Conservation (phyloP, 2,113 vertebrate genomes). For the Willisornis vidua region DNA sequence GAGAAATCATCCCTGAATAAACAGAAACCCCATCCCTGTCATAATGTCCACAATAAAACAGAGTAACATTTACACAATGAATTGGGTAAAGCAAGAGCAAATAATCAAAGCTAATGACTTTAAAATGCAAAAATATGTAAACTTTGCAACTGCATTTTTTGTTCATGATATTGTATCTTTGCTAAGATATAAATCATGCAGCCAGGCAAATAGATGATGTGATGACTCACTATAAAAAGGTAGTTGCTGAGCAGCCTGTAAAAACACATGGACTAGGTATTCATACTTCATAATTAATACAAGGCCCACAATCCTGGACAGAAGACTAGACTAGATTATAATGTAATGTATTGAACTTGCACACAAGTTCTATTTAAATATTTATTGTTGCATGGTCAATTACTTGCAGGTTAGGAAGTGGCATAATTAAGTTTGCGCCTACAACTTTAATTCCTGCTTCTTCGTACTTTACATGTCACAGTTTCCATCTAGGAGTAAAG, state of each 20-base stretch:
- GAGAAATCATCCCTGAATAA: neutral
- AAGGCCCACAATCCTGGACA: neutral
- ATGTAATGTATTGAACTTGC: neutral
- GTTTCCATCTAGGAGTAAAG: neutral
- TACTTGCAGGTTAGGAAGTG: neutral
- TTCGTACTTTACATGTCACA: neutral
- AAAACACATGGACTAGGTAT: neutral
- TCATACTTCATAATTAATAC: neutral
- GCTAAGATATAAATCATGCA: neutral
- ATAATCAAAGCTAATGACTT: neutral
- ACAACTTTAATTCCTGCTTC: neutral
- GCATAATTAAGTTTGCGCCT: neutral
- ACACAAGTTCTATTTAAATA: neutral
- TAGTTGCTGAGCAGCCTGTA: neutral
- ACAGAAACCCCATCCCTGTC: neutral
- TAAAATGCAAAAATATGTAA: neutral
- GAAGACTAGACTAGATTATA: neutral
- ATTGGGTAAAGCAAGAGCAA: neutral
- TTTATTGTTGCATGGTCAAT: neutral
- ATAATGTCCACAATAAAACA: neutral
- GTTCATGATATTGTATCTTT: neutral
- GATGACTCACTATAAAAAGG: neutral
- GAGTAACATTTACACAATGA: neutral
- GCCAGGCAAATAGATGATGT: neutral
- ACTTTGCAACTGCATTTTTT: neutral